phyloP scores from a whole-genome alignment of 2,888 invertebrate species.

The Tubiluchus corallicola region DNA sequence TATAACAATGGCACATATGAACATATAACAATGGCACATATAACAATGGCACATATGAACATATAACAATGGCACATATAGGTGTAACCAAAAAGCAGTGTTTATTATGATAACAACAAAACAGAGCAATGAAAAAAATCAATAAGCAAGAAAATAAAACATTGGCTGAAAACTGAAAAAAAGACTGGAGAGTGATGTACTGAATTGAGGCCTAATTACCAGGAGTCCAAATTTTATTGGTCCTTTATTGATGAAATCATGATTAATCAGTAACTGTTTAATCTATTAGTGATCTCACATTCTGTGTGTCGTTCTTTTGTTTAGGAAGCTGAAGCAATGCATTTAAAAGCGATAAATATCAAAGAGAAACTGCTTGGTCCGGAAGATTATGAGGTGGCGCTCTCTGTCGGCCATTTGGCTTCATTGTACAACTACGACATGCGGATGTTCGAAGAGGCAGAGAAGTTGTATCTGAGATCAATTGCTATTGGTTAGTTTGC shows the following conservation, averaged over 20 bases:
- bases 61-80: too few relatives aligned
- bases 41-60: too few relatives aligned
- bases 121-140: too few relatives aligned
- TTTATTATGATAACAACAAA: too few relatives aligned
- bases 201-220: not conserved
- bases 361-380: constrained; percentile 67
- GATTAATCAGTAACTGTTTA: too few relatives aligned
- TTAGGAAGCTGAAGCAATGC: constrained; percentile 68
- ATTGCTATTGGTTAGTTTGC: constrained; percentile 64
- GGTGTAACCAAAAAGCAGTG: too few relatives aligned
- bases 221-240: constrained; percentile 5
- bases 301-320: constrained; percentile 9
- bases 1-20: too few relatives aligned
- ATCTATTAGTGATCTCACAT: too few relatives aligned
- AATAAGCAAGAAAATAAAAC: too few relatives aligned
- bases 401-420: constrained; percentile 79
- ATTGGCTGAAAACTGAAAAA: too few relatives aligned
- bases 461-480: constrained; percentile 63
- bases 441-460: constrained; percentile 65
- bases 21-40: too few relatives aligned
- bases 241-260: constrained; percentile 24
- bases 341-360: constrained; percentile 73
- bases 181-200: too few relatives aligned
- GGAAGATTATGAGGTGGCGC: constrained; percentile 74
- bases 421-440: constrained; percentile 89